A percentile compares a stretch with the other conserved stretches of the same genome.
phyloP scores from a whole-genome alignment of 1,140 invertebrate species.

The Eufriesea mexicana region DNA sequence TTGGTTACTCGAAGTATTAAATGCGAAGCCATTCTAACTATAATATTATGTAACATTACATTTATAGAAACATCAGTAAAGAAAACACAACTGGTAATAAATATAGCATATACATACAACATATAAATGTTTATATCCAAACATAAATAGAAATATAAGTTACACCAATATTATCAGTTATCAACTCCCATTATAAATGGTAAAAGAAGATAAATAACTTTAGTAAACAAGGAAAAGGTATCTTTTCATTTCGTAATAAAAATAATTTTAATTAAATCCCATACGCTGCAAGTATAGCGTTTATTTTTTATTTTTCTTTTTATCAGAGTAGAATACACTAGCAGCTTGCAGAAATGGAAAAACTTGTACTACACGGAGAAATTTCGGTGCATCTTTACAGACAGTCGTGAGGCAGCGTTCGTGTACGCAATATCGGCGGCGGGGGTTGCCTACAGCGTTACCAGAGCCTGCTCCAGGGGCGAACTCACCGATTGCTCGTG shows the following conservation, averaged over 20 bases:
- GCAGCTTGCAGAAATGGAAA: conserved; percentile 32
- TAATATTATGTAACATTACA: no score
- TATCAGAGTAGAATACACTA: background rate
- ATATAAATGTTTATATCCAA: no score
- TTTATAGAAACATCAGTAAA: no score
- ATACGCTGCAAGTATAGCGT: background rate
- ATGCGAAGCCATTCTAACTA: background rate
- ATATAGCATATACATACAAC: no score
- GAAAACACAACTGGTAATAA: no score
- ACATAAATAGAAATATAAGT: no score
- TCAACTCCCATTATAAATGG: no score
- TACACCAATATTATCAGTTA: no score
- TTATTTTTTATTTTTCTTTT: background rate
- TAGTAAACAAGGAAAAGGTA: no score
- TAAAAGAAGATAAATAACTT: no score
- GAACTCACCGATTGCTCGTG: conserved; percentile 94
- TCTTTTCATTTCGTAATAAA: background rate
- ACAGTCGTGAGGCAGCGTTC: conserved; percentile 92
- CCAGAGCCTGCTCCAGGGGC: conserved; percentile 92
- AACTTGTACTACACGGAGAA: conserved; percentile 17
- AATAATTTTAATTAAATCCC: conserved; percentile 31
- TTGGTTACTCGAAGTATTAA: background rate
- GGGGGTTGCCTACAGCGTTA: conserved; percentile 95
- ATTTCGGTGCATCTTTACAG: conserved; percentile 82
- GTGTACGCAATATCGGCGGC: conserved; percentile 93